Percentiles rank a stretch among this genome's conserved stretches.
Evolutionary conservation across 2,888 invertebrate species (phyloP).

Genomic region (Geotrupes spiniger): DNA sequence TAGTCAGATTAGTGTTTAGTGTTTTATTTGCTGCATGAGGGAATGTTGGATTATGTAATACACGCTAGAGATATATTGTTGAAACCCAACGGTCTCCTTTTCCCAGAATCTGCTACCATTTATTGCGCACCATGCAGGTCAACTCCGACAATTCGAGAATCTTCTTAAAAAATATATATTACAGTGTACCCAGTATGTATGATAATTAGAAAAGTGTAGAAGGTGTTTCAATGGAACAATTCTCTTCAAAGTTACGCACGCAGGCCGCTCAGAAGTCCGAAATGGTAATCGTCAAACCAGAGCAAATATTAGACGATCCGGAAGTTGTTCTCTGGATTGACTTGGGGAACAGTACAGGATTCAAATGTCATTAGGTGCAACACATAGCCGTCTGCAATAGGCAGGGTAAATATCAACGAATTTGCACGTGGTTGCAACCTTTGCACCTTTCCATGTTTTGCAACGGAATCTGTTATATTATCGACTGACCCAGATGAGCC

Average conservation of each 20-base stretch:
- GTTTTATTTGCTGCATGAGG: slow-evolving; percentile 91
- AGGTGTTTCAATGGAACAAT: slow-evolving; percentile 74
- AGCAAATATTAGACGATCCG: slow-evolving; percentile 64
- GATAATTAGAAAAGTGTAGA: slow-evolving; percentile 76
- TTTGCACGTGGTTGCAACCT: slow-evolving; percentile 84
- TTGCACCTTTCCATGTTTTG: slow-evolving; percentile 63
- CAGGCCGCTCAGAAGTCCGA: slow-evolving; percentile 66
- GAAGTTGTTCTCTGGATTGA: slow-evolving; percentile 67
- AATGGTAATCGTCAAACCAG: slow-evolving; percentile 55
- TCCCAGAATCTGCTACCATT: slow-evolving; percentile 71
- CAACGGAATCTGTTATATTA: slow-evolving; percentile 47
- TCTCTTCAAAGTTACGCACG: slow-evolving; percentile 61
- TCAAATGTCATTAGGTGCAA: slow-evolving; percentile 59
- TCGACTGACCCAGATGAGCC: slow-evolving; percentile 59
- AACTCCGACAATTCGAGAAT: slow-evolving; percentile 9
- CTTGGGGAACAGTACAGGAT: slow-evolving; percentile 58
- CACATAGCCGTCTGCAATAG: slow-evolving; percentile 61
- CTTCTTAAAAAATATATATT: too few relatives aligned
- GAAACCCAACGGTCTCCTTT: slow-evolving; percentile 68
- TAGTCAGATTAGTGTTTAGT: too few relatives aligned
- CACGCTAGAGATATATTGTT: slow-evolving; percentile 78
- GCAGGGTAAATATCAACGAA: slow-evolving; percentile 65
- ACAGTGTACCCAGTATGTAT: slow-evolving; percentile 62
- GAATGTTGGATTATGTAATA: slow-evolving; percentile 90
- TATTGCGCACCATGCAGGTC: slow-evolving; percentile 59